Percentiles rank a stretch among this genome's conserved stretches.
phyloP scores from a whole-genome alignment of 2,888 invertebrate species.

The Campaea margaritaria region DNA sequence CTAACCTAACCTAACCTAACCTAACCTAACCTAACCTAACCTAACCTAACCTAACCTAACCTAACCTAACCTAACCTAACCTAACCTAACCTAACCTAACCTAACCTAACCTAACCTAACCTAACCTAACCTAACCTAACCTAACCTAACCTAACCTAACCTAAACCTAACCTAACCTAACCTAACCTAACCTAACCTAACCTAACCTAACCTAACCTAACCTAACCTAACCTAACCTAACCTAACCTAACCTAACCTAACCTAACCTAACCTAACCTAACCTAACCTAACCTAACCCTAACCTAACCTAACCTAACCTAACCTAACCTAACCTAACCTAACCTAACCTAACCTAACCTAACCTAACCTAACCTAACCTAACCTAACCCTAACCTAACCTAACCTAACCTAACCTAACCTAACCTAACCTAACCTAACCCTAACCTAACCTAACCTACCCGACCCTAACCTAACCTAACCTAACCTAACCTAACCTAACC shows the following conservation, averaged over 20 bases:
- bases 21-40: conserved; percentile 41
- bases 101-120: conserved; percentile 35
- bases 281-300: conserved; percentile 37
- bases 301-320: no score
- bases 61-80: conserved; percentile 38
- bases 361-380: conserved; percentile 37
- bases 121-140: conserved; percentile 33
- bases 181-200: conserved; percentile 36
- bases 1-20: conserved; percentile 39
- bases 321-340: conserved; percentile 37
- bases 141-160: conserved; percentile 32
- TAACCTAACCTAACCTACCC: no score
- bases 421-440: no score
- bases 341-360: conserved; percentile 37
- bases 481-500: no score
- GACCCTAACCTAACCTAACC: no score
- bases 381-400: no score
- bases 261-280: conserved; percentile 37
- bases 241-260: conserved; percentile 34
- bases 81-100: conserved; percentile 36
- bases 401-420: conserved; percentile 36
- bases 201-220: conserved; percentile 37
- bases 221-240: conserved; percentile 36
- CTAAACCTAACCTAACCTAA: no score
- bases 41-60: conserved; percentile 33